Conservation (phyloP, 2,888 invertebrate genomes). For the Cryptophagus acutangulus region DNA sequence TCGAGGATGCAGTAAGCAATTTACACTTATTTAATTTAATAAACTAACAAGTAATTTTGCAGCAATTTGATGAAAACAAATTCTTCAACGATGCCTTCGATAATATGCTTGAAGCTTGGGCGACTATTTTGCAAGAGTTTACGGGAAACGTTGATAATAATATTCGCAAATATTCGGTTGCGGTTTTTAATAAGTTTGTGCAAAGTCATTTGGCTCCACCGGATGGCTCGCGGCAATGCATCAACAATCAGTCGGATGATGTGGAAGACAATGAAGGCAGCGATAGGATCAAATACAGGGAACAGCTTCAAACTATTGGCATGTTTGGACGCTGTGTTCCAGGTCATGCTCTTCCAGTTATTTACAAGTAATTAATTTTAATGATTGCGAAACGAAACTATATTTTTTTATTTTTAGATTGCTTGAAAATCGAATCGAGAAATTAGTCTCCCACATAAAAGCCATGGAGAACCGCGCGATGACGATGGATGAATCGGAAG, state of each 20-base stretch:
- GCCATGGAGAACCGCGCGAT: slow-evolving; percentile 43
- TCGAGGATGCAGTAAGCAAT: slow-evolving; percentile 58
- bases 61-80: slow-evolving; percentile 44
- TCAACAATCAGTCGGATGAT: slow-evolving; percentile 50
- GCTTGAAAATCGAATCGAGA: slow-evolving; percentile 42
- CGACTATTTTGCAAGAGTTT: slow-evolving; percentile 49
- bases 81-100: slow-evolving; percentile 65
- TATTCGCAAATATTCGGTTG: slow-evolving; percentile 40
- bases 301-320: slow-evolving; percentile 72
- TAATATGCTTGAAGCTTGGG: slow-evolving; percentile 65
- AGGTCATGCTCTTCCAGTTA: slow-evolving; percentile 60
- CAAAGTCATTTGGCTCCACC: slow-evolving; percentile 77
- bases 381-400: too few species aligned
- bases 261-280: slow-evolving; percentile 62
- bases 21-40: not conserved
- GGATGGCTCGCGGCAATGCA: slow-evolving; percentile 59
- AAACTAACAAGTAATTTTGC: slow-evolving; percentile 2
- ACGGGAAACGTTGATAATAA: slow-evolving; percentile 40
- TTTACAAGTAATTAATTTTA: slow-evolving; percentile 55
- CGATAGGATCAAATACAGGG: slow-evolving; percentile 61
- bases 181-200: slow-evolving; percentile 75
- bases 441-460: slow-evolving; percentile 40
- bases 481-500: slow-evolving; percentile 40
- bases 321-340: slow-evolving; percentile 59
- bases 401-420: slow-evolving; percentile 33